phyloP scores from a whole-genome alignment of 2,797 vertebrate genomes.

The Diglossa cyanea region DNA sequence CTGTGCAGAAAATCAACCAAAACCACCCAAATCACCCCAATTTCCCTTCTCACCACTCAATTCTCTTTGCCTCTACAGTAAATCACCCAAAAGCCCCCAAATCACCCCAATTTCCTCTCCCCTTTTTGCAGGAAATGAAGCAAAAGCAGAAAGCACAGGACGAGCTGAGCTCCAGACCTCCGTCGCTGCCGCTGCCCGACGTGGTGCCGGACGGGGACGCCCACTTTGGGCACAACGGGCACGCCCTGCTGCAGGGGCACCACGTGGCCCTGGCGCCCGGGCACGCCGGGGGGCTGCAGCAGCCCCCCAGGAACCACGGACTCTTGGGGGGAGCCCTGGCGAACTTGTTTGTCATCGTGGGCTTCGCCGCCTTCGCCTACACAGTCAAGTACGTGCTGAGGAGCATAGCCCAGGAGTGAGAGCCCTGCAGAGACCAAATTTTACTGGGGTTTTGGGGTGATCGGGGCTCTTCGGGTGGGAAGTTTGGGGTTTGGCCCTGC shows the following conservation, averaged over 20 bases:
- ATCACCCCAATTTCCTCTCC: no score
- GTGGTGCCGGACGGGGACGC: slow-evolving; percentile 91
- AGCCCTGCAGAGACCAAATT: neutral
- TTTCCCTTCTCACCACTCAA: no score
- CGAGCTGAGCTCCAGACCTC: neutral
- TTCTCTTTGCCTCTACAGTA: no score
- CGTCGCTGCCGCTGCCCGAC: neutral
- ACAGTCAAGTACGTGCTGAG: slow-evolving; percentile 95
- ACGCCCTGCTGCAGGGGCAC: slow-evolving; percentile 84
- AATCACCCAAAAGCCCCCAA: no score
- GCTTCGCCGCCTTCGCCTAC: slow-evolving; percentile 95
- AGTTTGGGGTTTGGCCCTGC: neutral
- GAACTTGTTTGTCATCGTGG: slow-evolving; percentile 97
- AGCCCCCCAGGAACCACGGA: slow-evolving; percentile 95
- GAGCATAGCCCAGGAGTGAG: slow-evolving; percentile 97
- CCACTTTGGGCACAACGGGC: slow-evolving; percentile 85
- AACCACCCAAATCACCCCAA: no score
- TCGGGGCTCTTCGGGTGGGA: fast-evolving
- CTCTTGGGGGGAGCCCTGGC: slow-evolving; percentile 91
- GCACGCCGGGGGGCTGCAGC: slow-evolving; percentile 82
- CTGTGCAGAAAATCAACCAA: no score
- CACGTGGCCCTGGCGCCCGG: slow-evolving; percentile 68
- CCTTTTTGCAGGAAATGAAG: no score
- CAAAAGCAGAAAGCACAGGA: neutral
- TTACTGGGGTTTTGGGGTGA: no score